Evolutionary conservation across 2,888 invertebrate species (phyloP), one percentile per base, ranked within the genome.

Genomic region (Hemaris fuciformis): DNA sequence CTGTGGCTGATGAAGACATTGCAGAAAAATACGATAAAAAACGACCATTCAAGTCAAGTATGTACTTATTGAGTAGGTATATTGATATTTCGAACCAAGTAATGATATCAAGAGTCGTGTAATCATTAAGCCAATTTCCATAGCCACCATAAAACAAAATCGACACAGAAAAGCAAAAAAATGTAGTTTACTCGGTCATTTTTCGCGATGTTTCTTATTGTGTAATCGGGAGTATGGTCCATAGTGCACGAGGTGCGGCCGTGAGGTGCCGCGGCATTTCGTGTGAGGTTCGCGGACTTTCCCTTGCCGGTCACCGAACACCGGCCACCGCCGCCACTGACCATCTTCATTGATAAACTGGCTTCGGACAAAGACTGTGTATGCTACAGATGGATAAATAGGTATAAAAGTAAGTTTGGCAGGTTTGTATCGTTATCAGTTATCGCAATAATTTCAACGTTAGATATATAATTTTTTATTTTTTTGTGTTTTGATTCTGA

Each of bases 281-380:
- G 46, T 15, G 25, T 22, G 57, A 27, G 34, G 61, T 4, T 71
- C 61, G 79, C 82, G 71, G 61, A 79, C 82, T 82, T 83, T 83
- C 81, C 80, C 81, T 70, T 67, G 67, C 64, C 70, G 70, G n/a
- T n/a, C n/a, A n/a, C n/a, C n/a, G 72, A 22, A 13, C 64, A 64
- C 67, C 64, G 68, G 68, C 63, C 46, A 42, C 57, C 66, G 81
- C 84, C 83, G 81, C 81, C 76, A 80, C 80, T 83, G 75, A 68
- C 80, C 83, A 82, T 86, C 85, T 88, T 84, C 88, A 88, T 89
- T 89, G 89, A 88, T 88, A 88, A 83, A 73, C 83, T 75, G 80
- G 31, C 53, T 31, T 10, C 73, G 61, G 63, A 18, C 85, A 83
- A 15, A 81, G 83, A 87, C 2, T 69, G 71, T n/a, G 0, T 0